A percentile compares a stretch with the other conserved stretches of the same genome.
Evolutionary conservation across 2,113 vertebrate species (phyloP).

Genomic region (Elgaria multicarinata): DNA sequence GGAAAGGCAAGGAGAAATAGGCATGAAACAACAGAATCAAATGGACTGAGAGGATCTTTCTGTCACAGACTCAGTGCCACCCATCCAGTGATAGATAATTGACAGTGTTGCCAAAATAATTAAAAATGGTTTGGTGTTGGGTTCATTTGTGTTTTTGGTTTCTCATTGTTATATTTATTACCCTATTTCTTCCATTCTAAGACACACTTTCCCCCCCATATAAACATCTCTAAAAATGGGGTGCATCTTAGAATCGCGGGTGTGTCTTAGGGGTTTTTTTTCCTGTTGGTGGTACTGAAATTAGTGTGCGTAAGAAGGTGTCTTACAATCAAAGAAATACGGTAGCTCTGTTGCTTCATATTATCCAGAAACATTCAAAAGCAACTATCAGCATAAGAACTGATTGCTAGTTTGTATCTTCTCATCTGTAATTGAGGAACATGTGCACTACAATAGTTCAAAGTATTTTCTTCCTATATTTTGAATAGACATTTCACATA

Average conservation of each 20-base stretch:
- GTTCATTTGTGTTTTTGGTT: neutral
- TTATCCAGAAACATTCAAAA: neutral
- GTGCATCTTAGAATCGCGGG: too few relatives aligned
- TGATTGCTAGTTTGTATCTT: neutral
- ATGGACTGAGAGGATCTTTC: neutral
- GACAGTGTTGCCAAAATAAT: neutral
- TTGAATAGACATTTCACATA: neutral
- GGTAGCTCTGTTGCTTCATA: neutral
- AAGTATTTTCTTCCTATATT: neutral
- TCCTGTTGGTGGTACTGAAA: too few relatives aligned
- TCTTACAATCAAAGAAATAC: too few relatives aligned
- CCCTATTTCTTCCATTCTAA: too few relatives aligned
- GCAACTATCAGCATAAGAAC: neutral
- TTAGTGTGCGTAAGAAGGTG: too few relatives aligned
- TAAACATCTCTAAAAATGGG: too few relatives aligned
- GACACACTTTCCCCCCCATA: too few relatives aligned
- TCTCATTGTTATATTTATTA: neutral
- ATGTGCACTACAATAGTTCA: neutral
- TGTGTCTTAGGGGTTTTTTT: too few relatives aligned
- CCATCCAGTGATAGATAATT: neutral
- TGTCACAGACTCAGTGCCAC: neutral
- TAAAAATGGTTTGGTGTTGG: neutral
- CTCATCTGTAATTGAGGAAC: neutral
- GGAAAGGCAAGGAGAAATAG: neutral
- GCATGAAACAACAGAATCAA: neutral